These are phyloP conservation scores for Neodiprion virginianus DNA, from an alignment of 1,140 invertebrate species.

Conservation along the genomic window DNA sequence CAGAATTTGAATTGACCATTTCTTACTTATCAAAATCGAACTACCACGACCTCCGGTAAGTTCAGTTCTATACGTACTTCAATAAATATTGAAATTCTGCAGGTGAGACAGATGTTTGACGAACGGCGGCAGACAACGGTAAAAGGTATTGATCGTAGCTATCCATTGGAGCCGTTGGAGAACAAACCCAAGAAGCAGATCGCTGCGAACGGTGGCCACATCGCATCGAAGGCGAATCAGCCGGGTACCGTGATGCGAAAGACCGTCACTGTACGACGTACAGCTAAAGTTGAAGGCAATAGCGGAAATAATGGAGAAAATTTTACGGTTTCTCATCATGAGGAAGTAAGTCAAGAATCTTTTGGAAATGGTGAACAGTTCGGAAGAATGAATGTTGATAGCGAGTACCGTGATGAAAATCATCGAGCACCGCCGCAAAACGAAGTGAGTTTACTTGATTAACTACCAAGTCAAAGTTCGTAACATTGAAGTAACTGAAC, in stretches of 20 bases:
- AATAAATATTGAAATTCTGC: slow-evolving; percentile 9
- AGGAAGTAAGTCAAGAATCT: slow-evolving; percentile 44
- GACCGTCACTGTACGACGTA: slow-evolving; percentile 50
- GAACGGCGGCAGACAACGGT: slow-evolving; percentile 73
- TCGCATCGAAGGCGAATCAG: slow-evolving; percentile 34
- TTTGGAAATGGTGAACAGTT: slow-evolving; percentile 38
- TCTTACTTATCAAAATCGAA: too few relatives aligned
- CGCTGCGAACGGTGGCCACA: slow-evolving; percentile 49
- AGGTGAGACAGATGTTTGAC: slow-evolving; percentile 82
- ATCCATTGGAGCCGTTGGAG: slow-evolving; percentile 76
- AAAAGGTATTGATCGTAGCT: slow-evolving; percentile 79
- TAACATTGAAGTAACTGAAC: too few relatives aligned
- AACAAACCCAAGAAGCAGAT: slow-evolving; percentile 56
- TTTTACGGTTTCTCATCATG: slow-evolving; percentile 48
- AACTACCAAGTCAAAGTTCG: too few relatives aligned
- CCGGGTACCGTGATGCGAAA: slow-evolving; percentile 50
- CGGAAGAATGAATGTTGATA: slow-evolving; percentile 36
- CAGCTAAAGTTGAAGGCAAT: slow-evolving; percentile 46
- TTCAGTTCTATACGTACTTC: too few relatives aligned
- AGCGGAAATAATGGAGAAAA: slow-evolving; percentile 54
- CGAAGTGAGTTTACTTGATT: slow-evolving; percentile 32
- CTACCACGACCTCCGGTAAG: too few relatives aligned
- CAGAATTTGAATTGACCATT: too few relatives aligned
- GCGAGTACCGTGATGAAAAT: slow-evolving; percentile 39
- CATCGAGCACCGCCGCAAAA: slow-evolving; percentile 27